Base-by-base conservation (phyloP, 1,140 invertebrate genomes). In the Archivesica marissinica region DNA sequence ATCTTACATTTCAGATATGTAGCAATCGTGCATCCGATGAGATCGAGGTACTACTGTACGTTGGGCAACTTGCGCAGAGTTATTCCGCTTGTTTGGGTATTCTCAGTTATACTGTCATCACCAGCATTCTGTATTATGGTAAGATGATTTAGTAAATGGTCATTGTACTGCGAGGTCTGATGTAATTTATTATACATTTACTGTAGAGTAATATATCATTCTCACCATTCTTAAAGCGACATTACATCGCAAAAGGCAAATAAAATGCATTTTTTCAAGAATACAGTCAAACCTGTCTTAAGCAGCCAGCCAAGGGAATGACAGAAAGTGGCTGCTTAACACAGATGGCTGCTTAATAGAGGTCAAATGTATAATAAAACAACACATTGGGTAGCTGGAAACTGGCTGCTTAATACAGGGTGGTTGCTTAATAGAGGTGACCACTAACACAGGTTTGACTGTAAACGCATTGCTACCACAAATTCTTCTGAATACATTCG, bases 11-110 rank as follows among this genome's bases (percentile, higher is more conserved):
- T 72, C 94, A 97, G 96, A 88, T 97, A 96, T 92, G 96, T 97
- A 74, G 96, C 96, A 9, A 97, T 97, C 79, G 95, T 96, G 47
- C 96, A 97, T 93, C 96, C 96, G 2, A 96, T 97, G 95, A 95
- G 95, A 89, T 96, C 96, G 2, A 95, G 96, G 83, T 96, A 96
- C 88, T 95, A 96, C n/a, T 97, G 96, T 85, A 96, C 96, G 0
- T 95, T 96, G 77, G 96, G 96, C 85, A 96, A 96, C 89, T 96
- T 96, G 0, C 95, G 95, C 86, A 95, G 94, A 87, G 96, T 96
- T 54, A 95, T 96, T 56, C 90, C 95, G n/a, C 90, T 94, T 30
- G 96, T 95, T 4, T 97, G 96, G 96, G 86, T 95, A 0, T 86
- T 95, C 1, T 95, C 96, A 1, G 54, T 89, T 25, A 39, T 89